phyloP scores from a whole-genome alignment of 2,113 vertebrate genomes.

The Lethenteron reissneri region DNA sequence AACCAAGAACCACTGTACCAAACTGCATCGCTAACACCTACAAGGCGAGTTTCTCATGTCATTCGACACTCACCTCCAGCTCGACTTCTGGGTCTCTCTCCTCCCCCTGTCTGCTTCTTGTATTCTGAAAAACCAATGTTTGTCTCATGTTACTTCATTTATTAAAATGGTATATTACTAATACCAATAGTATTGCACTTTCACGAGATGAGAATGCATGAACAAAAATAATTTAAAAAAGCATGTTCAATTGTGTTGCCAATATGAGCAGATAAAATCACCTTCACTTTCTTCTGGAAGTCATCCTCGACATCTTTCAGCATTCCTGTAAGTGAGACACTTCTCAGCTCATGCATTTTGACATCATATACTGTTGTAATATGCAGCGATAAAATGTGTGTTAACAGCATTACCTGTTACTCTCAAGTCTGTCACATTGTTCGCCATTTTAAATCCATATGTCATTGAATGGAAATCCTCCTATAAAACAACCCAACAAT shows the following conservation, averaged over 20 bases:
- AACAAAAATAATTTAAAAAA: background rate
- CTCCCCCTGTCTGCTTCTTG: conserved; percentile 87
- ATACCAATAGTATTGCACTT: too few species aligned
- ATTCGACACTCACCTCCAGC: conserved; percentile 44
- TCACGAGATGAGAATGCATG: background rate
- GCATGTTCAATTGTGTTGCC: background rate
- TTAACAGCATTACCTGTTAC: conserved; percentile 56
- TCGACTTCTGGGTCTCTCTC: conserved; percentile 83
- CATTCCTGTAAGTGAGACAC: conserved; percentile 42
- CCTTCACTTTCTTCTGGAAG: conserved; percentile 91
- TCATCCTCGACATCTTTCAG: conserved; percentile 96
- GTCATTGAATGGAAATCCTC: conserved; percentile 99
- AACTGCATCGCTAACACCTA: too few species aligned
- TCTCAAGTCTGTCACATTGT: conserved; percentile 82
- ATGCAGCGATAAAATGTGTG: background rate
- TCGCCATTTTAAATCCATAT: conserved; percentile 97
- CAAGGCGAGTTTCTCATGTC: too few species aligned
- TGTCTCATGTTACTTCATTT: too few species aligned
- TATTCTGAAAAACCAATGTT: conserved; percentile 38
- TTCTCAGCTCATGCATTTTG: background rate
- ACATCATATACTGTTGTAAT: background rate
- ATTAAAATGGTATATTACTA: too few species aligned
- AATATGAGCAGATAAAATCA: conserved; percentile 15
- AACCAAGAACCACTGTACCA: too few species aligned
- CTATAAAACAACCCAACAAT: conserved; percentile 20